These are phyloP conservation scores for Podarcis siculus DNA, from an alignment of 2,797 vertebrate genomes.

Conservation along the genomic window DNA sequence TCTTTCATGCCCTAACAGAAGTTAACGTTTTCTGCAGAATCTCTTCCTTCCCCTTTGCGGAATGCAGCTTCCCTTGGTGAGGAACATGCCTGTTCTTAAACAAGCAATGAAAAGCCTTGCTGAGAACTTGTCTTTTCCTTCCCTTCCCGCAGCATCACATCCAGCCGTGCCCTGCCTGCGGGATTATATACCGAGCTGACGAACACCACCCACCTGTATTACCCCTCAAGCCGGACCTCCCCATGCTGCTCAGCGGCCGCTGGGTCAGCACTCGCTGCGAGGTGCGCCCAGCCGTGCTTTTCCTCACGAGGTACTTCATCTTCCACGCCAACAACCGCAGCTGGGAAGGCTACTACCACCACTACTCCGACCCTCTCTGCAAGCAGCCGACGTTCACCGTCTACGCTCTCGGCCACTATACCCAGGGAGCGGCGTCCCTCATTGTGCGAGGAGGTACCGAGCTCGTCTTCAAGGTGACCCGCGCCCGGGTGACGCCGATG, in stretches of 20 bases:
- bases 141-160: slow-evolving; percentile 82
- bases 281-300: slow-evolving; percentile 86
- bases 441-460: slow-evolving; percentile 82
- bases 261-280: slow-evolving; percentile 90
- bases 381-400: slow-evolving; percentile 86
- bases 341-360: slow-evolving; percentile 88
- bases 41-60: neutral
- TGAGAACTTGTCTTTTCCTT: slow-evolving; percentile 1
- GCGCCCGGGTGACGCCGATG: slow-evolving; percentile 81
- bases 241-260: slow-evolving; percentile 79
- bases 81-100: neutral
- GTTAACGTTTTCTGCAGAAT: neutral
- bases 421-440: slow-evolving; percentile 79
- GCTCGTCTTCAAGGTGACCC: slow-evolving; percentile 86
- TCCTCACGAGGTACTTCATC: slow-evolving; percentile 87
- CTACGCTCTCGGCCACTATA: slow-evolving; percentile 84
- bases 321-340: slow-evolving; percentile 80
- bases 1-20: neutral
- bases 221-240: slow-evolving; percentile 59
- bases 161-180: slow-evolving; percentile 87
- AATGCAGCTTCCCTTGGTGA: neutral
- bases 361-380: slow-evolving; percentile 89
- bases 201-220: slow-evolving; percentile 85
- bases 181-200: slow-evolving; percentile 81
- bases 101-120: neutral